Conservation (phyloP, 2,797 vertebrate genomes). For the Acipenser oxyrinchus region DNA sequence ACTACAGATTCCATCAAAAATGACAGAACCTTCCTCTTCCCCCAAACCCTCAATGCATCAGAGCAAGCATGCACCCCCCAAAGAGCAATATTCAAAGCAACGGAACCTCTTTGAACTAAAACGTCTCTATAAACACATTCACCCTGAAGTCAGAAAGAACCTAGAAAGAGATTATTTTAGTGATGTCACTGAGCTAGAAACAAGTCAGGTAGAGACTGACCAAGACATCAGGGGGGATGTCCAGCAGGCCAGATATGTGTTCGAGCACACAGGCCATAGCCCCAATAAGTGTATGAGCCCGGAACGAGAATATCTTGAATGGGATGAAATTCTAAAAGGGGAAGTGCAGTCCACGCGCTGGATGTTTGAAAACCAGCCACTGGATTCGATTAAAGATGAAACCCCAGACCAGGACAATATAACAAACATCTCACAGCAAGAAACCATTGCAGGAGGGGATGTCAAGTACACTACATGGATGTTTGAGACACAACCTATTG, state of each 20-base stretch:
- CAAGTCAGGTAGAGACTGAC: conserved; percentile 40
- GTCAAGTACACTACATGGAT: conserved; percentile 74
- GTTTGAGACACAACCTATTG: conserved; percentile 78
- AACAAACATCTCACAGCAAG: conserved; percentile 58
- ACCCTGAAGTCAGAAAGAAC: conserved; percentile 74
- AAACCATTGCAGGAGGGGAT: conserved; percentile 70
- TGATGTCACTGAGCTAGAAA: conserved; percentile 57
- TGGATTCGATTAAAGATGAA: conserved; percentile 67
- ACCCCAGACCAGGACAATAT: conserved; percentile 47
- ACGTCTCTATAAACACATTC: conserved; percentile 74
- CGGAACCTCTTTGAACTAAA: conserved; percentile 71
- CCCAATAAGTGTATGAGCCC: conserved; percentile 54
- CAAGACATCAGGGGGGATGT: conserved; percentile 55
- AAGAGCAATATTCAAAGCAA: conserved; percentile 68
- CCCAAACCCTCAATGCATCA: conserved; percentile 49
- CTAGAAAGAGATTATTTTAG: conserved; percentile 67
- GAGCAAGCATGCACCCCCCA: conserved; percentile 46
- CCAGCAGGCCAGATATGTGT: conserved; percentile 59
- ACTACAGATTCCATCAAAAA: conserved; percentile 59
- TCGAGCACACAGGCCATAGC: conserved; percentile 57
- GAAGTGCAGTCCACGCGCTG: conserved; percentile 75
- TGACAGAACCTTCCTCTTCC: conserved; percentile 49
- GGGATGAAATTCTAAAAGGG: conserved; percentile 74
- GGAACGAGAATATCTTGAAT: conserved; percentile 65
- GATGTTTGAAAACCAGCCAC: conserved; percentile 80